Evolutionary conservation across 2,797 vertebrate species (phyloP).

Genomic region (Trachurus trachurus): DNA sequence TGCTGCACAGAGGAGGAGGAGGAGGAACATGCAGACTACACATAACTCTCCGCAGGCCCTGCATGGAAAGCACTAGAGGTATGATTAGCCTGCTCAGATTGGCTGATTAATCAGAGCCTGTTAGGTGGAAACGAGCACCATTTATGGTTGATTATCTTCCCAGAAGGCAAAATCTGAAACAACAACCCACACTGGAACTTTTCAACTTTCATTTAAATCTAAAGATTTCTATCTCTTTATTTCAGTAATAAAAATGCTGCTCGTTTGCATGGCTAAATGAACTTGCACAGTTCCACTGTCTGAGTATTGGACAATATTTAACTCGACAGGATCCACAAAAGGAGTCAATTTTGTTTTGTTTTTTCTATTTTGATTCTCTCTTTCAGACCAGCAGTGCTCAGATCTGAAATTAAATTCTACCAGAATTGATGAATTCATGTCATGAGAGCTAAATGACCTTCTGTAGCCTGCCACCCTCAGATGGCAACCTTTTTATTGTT

Average conservation of each 20-base stretch:
- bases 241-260: slow-evolving; percentile 41
- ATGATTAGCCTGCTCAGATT: slow-evolving; percentile 78
- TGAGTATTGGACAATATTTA: background rate
- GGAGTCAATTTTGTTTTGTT: background rate
- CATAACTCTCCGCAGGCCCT: slow-evolving; percentile 58
- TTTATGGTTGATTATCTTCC: slow-evolving; percentile 82
- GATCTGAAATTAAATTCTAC: background rate
- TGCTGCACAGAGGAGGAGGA: slow-evolving; percentile 41
- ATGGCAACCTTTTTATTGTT: background rate
- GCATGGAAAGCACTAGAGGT: slow-evolving; percentile 68
- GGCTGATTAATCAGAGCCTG: slow-evolving; percentile 80
- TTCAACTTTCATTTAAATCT: slow-evolving; percentile 49
- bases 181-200: slow-evolving; percentile 64
- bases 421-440: background rate
- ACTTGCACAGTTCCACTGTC: slow-evolving; percentile 20
- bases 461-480: background rate
- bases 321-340: slow-evolving; percentile 4
- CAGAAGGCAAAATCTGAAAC: slow-evolving; percentile 61
- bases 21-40: slow-evolving; percentile 45
- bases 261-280: slow-evolving; percentile 28
- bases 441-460: background rate
- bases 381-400: background rate
- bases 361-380: background rate
- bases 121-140: slow-evolving; percentile 72
- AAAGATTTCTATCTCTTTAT: slow-evolving; percentile 43